These are phyloP conservation scores for Hypomesus transpacificus DNA, from an alignment of 2,113 vertebrate species.

Conservation along the genomic window DNA sequence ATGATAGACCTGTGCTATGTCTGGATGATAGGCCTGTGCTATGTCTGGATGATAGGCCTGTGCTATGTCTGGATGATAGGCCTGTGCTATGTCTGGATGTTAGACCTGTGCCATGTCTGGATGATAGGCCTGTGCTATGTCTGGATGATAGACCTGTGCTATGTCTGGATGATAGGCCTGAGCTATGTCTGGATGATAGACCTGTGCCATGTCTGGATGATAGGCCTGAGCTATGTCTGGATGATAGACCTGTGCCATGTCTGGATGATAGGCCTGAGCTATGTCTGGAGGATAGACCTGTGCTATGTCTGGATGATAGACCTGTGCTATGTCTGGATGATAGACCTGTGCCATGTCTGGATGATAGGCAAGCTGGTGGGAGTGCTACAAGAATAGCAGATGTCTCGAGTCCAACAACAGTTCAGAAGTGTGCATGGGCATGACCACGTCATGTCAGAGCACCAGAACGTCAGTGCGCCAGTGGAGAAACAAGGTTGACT, in stretches of 20 bases:
- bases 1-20: constrained; percentile 19
- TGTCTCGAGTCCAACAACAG: neutral
- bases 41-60: neutral
- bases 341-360: neutral
- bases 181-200: constrained; percentile 1
- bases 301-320: neutral
- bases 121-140: neutral
- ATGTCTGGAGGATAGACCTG: neutral
- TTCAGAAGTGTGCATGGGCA: neutral
- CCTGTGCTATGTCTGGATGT: constrained; percentile 4
- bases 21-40: neutral
- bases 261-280: neutral
- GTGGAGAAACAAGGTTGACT: constrained; percentile 28
- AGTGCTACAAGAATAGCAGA: neutral
- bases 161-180: constrained; percentile 19
- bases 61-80: constrained; percentile 7
- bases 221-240: neutral
- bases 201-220: neutral
- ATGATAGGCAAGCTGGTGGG: constrained; percentile 5
- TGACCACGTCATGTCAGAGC: neutral
- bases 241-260: constrained; percentile 18
- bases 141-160: neutral
- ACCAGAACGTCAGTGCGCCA: constrained; percentile 2
- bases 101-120: neutral
- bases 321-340: neutral